These are phyloP conservation scores for Chelmon rostratus DNA, from an alignment of 2,797 vertebrate genomes.

Conservation along the genomic window DNA sequence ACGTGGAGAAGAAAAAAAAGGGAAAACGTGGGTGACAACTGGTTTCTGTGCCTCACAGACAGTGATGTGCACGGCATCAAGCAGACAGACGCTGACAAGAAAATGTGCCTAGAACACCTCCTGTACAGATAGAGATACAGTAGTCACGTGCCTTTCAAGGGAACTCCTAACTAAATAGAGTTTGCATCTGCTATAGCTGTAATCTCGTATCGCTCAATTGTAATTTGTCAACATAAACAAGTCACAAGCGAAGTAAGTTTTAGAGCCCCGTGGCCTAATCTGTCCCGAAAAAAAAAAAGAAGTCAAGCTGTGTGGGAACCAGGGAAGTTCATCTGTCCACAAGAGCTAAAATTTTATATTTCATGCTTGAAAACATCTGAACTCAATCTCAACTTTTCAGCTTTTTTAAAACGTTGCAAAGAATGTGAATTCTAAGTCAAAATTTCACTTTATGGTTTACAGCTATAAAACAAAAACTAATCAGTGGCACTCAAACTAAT, in stretches of 20 bases:
- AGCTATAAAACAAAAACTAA: conserved; percentile 3
- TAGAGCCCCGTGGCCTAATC: not conserved
- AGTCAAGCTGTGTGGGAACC: not conserved
- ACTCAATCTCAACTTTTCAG: not conserved
- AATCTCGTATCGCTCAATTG: conserved; percentile 6
- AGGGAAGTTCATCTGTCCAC: not conserved
- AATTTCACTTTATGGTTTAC: not conserved
- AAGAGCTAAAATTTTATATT: not conserved
- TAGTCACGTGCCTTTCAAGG: conserved; percentile 26
- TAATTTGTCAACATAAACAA: conserved; percentile 30
- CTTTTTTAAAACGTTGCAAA: not conserved
- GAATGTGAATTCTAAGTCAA: not conserved
- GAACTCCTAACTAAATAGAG: conserved; percentile 26
- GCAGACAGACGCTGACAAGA: conserved; percentile 54
- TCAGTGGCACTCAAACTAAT: conserved; percentile 5
- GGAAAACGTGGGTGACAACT: conserved; percentile 47
- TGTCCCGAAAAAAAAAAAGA: not conserved
- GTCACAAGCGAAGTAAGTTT: conserved; percentile 5
- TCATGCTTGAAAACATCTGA: not conserved
- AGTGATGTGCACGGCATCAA: conserved; percentile 40
- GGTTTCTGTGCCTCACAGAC: conserved; percentile 55
- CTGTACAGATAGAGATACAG: conserved; percentile 34
- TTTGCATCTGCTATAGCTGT: not conserved
- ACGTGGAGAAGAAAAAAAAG: conserved; percentile 15
- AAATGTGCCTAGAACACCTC: conserved; percentile 52